Percentiles rank a stretch among this genome's conserved stretches.
Evolutionary conservation across 2,113 vertebrate species (phyloP).

Genomic region (Ctenodactylus gundi): DNA sequence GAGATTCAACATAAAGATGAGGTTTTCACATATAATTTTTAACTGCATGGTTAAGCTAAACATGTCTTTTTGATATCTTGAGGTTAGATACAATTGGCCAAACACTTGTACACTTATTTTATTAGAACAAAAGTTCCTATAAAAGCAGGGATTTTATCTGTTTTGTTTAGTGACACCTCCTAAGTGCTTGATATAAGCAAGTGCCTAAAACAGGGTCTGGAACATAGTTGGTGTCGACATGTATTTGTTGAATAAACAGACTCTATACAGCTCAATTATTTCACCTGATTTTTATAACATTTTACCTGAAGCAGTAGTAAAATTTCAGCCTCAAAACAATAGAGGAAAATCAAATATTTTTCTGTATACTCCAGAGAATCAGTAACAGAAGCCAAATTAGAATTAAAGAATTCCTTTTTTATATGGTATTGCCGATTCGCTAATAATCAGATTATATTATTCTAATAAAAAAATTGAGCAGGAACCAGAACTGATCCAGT

Average conservation of each 20-base stretch:
- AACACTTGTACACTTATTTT: background rate
- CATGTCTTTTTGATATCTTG: slow-evolving; percentile 10
- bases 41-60: slow-evolving; percentile 34
- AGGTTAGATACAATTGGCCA: slow-evolving; percentile 5
- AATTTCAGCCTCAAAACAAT: slow-evolving; percentile 50
- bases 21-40: slow-evolving; percentile 26
- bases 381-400: slow-evolving; percentile 36
- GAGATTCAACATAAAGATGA: slow-evolving; percentile 30
- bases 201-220: background rate
- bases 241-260: slow-evolving; percentile 2
- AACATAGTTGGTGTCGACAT: slow-evolving; percentile 22
- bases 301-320: slow-evolving; percentile 47
- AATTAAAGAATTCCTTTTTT: slow-evolving; percentile 61
- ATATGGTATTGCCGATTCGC: slow-evolving; percentile 28
- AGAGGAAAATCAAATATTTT: slow-evolving; percentile 51
- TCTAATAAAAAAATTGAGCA: slow-evolving; percentile 35
- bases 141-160: background rate
- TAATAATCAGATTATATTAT: slow-evolving; percentile 60
- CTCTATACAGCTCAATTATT: background rate
- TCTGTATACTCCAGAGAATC: slow-evolving; percentile 38
- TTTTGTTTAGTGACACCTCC: background rate
- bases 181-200: background rate
- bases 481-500: slow-evolving; percentile 44
- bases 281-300: slow-evolving; percentile 35
- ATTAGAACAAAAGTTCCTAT: slow-evolving; percentile 36